Base-by-base conservation (phyloP, 2,797 vertebrate species). In the Mormyrops attenuatus region DNA sequence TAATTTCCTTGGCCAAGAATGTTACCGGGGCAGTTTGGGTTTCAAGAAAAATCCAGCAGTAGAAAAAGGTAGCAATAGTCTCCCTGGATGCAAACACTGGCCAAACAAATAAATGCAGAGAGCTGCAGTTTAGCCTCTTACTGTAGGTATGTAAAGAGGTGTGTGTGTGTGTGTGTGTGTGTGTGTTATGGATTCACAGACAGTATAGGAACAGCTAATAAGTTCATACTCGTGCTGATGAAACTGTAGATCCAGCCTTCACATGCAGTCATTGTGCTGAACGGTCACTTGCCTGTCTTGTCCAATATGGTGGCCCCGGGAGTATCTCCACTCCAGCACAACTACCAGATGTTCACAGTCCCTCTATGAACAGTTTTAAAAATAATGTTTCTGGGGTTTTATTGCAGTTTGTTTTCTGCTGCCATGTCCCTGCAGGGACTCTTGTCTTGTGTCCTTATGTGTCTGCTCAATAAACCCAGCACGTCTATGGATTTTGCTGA, bases 11-110 rank as follows among this genome's bases (percentile, higher is more conserved):
- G 41, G 77, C 41, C 77, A 82, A 82, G 41, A 82, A 77, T 77
- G 69, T 82, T 47, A 82, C 77, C n/a, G 77, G 77, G 77, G 41
- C 41, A 82, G 77, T 82, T 47, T 82, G 77, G 77, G 41, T 82
- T 82, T 82, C 17, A 41, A 77, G 41, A 82, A 82, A 82, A 47
- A 82, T 82, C 41, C 41, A 82, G 17, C 41, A 22, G 77, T 82
- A 34, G 77, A 47, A 82, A 82, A 82, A 44, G 41, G 38, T 82
- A 47, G 20, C 41, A 82, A 22, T 44, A 47, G 41, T 82, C 7
- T 82, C 20, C 77, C 41, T 82, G 77, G 38, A 47, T 82, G 77
- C 77, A 47, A 82, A 47, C 77, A 82, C 3, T n/a, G 30, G 77
- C 41, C 3, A 82, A 82, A 44, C 38, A 44, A 82, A 82, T 47